Base-by-base conservation (phyloP, 1,140 invertebrate species). In the Stegodyphus mimosarum region DNA sequence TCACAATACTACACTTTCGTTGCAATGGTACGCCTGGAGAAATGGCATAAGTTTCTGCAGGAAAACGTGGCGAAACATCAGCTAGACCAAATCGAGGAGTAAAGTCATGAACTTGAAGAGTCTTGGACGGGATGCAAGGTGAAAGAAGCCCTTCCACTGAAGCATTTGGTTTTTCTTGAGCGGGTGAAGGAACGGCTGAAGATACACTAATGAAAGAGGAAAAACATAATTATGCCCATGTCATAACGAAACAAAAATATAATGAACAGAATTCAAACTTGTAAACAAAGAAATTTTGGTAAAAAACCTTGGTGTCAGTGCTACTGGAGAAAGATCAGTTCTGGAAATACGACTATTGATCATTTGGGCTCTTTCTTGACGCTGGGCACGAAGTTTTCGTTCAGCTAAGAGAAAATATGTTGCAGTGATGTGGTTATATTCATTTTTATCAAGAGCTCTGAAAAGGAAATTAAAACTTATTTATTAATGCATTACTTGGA, bases 391-490 rank as follows among this genome's bases (percentile, higher is more conserved):
- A 48, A 98, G 91, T 90, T 97, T 96, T 84, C 97, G 92, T 91
- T 99, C 98, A 48, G 97, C 98, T 86, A 99, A 92, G 88, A 99
- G 92, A 92, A 97, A 99, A 92, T 99, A 99, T 51, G 98, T 99
- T 50, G 98, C 98, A 52, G 98, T 99, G 88, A 99, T 95, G 91
- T 99, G 97, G 91, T 98, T 98, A 91, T 99, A 99, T 89, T 97
- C 96, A 92, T 99, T 97, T 90, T 95, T 96, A 89, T 99, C 96
- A 87, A 99, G 91, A 78, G 96, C 95, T 88, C 96, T 97, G 89
- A 15, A 92, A 92, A 70, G 73, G 18, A 33, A 74, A 83, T 53
- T 10, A 81, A 78, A 67, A 52, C 6, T 10, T 50, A 69, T 6
- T 7, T 55, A 55, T 55, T 7, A 13, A 55, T 55, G 53, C 53